Conservation (phyloP, 2,797 vertebrate species). For the Alectoris magna region DNA sequence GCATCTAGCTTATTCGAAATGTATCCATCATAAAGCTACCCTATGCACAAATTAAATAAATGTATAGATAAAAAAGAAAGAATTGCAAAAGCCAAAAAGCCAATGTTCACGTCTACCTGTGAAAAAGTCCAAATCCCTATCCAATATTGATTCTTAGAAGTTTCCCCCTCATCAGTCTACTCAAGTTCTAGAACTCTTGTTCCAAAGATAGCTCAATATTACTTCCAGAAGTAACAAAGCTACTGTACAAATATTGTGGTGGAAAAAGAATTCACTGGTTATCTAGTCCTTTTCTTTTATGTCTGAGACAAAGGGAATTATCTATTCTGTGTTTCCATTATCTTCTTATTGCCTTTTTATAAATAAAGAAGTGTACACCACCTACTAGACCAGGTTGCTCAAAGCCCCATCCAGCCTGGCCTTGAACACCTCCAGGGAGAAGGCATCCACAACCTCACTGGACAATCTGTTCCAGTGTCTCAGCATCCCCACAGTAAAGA, state of each 20-base stretch:
- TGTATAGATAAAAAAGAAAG: not conserved
- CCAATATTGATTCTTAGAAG: conserved; percentile 2
- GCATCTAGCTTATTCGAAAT: too few relatives aligned
- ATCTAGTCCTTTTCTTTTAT: not conserved
- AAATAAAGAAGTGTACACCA: not conserved
- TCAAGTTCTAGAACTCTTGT: conserved; percentile 20
- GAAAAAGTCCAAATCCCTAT: not conserved
- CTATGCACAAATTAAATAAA: not conserved
- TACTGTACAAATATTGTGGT: not conserved
- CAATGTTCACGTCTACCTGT: not conserved
- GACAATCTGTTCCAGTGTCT: too few relatives aligned
- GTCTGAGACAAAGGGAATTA: not conserved
- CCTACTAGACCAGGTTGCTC: too few relatives aligned
- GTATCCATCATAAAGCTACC: too few relatives aligned
- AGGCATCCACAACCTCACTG: too few relatives aligned
- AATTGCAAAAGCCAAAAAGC: not conserved
- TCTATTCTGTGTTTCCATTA: not conserved
- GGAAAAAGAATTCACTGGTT: not conserved
- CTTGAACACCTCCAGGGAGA: too few relatives aligned
- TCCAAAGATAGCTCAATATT: not conserved
- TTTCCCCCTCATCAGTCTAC: conserved; percentile 1
- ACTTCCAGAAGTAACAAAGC: not conserved
- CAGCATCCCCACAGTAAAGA: too few relatives aligned
- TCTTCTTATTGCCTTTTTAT: not conserved
- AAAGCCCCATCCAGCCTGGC: too few relatives aligned